Conservation (phyloP, 2,113 vertebrate genomes). For the Azemiops feae region DNA sequence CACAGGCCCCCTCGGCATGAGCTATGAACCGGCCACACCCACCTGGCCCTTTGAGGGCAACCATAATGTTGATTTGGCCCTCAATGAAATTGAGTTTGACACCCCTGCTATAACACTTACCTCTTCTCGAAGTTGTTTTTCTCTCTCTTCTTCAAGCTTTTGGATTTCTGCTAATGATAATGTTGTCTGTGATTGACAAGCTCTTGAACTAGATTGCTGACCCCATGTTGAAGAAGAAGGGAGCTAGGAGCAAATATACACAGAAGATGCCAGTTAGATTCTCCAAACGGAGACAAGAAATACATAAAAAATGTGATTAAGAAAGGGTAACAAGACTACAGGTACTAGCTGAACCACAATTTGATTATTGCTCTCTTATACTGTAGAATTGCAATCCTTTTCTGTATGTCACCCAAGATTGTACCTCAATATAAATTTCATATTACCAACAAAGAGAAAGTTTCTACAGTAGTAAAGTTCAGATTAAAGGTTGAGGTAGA, state of each 20-base stretch:
- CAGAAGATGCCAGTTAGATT: not conserved
- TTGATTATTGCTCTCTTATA: not conserved
- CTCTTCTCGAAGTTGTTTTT: slow-evolving; percentile 87
- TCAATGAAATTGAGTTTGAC: too few species aligned
- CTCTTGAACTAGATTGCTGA: slow-evolving; percentile 83
- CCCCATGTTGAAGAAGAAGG: slow-evolving; percentile 99
- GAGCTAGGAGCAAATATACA: slow-evolving; percentile 73
- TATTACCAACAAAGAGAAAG: not conserved
- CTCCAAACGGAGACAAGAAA: not conserved
- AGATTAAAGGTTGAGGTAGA: not conserved
- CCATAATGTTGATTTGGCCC: too few species aligned
- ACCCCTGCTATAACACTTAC: slow-evolving; percentile 58
- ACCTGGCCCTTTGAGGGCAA: too few species aligned
- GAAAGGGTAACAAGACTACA: not conserved
- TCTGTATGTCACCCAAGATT: not conserved
- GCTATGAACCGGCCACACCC: too few species aligned
- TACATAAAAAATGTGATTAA: not conserved
- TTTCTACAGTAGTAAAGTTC: not conserved
- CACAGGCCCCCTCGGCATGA: too few species aligned
- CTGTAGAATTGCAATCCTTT: not conserved
- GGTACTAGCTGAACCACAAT: not conserved
- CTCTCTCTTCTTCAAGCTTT: slow-evolving; percentile 94
- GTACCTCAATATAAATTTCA: not conserved
- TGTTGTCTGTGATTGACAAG: slow-evolving; percentile 82
- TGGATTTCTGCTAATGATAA: slow-evolving; percentile 95